Base-by-base conservation (phyloP, 2,888 invertebrate genomes). In the Yponomeuta plumbellus region DNA sequence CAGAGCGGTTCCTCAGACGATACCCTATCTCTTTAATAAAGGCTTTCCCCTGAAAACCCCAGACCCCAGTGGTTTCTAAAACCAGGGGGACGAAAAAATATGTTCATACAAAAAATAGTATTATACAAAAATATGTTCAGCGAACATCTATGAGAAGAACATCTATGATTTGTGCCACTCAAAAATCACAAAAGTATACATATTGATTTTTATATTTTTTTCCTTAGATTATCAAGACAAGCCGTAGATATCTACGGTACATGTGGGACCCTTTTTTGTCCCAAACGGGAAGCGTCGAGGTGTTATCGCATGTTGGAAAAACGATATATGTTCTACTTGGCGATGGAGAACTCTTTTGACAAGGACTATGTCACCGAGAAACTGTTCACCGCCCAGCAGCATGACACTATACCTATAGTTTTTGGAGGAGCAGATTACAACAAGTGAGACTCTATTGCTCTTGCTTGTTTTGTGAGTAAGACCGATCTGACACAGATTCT, bases 401-500 rank as follows among this genome's bases (percentile, higher is more conserved):
- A 92, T 77, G 86, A 92, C 73, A 83, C 93, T 26, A 79, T 94
- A 20, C 93, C 93, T 0, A 91, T 94, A 11, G 93, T 93, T 22
- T 93, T 92, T 86, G 93, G 94, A 3, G 92, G 92, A 11, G 90
- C 88, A 64, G 91, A 93, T 77, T 94, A 94, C 76, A 76, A 64
- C 11, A 72, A 72, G 75, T 75, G 66, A 52, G 52, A 20, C 8
- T 4, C n/a, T 61, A 22, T 21, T 21, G 8, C 34, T 1, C 8
- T 34, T 8, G 34, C 8, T 34, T 34, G 34, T 8, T 34, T 34
- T 34, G 8, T 34, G 34, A 26, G 5, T 26, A n/a, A n/a, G n/a
- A n/a, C n/a, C n/a, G n/a, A 4, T 34, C 3, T 34, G 3, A 34
- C 8, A 34, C 6, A 8, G 34, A 34, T 34, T 8, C 5, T 4